phyloP scores from a whole-genome alignment of 2,797 vertebrate genomes.

The Margarornis squamiger region DNA sequence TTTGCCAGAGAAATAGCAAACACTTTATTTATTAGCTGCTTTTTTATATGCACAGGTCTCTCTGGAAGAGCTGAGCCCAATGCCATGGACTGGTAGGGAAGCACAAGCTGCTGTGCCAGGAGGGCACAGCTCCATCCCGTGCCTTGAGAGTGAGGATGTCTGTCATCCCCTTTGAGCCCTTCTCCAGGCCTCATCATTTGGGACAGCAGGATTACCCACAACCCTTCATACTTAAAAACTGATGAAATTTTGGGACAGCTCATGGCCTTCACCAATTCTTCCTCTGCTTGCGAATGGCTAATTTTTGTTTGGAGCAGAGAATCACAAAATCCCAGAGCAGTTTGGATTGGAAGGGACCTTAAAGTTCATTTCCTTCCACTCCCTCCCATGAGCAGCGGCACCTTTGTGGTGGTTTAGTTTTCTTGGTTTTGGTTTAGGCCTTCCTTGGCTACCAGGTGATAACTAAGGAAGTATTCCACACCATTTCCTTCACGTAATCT shows the following conservation, averaged over 20 bases:
- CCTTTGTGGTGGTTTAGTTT: too few relatives aligned
- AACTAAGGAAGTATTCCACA: too few relatives aligned
- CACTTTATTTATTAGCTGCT: background rate
- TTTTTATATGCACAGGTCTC: background rate
- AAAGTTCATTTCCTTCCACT: background rate
- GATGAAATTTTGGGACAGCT: fast-evolving
- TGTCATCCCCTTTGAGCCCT: background rate
- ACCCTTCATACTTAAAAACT: fast-evolving
- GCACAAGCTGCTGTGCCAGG: background rate
- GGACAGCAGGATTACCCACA: background rate
- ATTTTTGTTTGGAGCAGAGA: background rate
- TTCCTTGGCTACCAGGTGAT: too few relatives aligned
- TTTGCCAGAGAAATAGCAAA: conserved; percentile 43
- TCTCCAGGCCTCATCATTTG: background rate
- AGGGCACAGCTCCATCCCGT: background rate
- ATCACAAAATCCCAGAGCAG: background rate
- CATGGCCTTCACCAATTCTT: fast-evolving
- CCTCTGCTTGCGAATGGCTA: background rate
- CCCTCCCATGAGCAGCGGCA: background rate
- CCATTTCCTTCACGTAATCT: too few relatives aligned
- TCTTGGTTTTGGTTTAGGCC: too few relatives aligned
- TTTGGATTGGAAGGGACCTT: background rate
- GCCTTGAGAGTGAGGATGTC: background rate
- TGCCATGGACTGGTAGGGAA: background rate
- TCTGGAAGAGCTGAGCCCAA: background rate